Evolutionary conservation across 2,797 vertebrate genomes (phyloP).

Genomic region (Chaenodraco wilsoni): DNA sequence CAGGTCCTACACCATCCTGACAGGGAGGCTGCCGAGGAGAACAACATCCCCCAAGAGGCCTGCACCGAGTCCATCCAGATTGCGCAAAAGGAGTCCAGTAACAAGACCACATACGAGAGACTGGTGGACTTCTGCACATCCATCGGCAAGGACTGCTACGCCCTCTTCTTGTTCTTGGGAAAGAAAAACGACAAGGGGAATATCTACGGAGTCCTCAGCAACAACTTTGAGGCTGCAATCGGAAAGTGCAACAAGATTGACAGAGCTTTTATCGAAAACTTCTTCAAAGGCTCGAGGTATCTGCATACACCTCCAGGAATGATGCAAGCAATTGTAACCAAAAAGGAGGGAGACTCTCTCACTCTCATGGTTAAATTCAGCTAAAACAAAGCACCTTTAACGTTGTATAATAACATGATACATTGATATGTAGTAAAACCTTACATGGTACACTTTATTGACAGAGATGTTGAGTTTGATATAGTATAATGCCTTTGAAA

Average conservation of each 20-base stretch:
- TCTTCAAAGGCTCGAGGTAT: constrained; percentile 78
- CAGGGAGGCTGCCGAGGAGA: constrained; percentile 30
- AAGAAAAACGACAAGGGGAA: constrained; percentile 69
- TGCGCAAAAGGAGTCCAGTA: constrained; percentile 65
- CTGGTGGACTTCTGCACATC: constrained; percentile 83
- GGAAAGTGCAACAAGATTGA: constrained; percentile 76
- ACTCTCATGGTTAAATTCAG: constrained; percentile 83
- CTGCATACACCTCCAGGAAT: constrained; percentile 78
- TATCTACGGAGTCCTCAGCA: constrained; percentile 83
- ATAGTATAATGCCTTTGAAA: background rate
- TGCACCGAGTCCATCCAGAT: constrained; percentile 69
- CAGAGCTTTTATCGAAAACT: constrained; percentile 76
- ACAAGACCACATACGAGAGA: constrained; percentile 69
- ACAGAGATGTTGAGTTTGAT: background rate
- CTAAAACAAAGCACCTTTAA: constrained; percentile 48
- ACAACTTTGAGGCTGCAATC: constrained; percentile 77
- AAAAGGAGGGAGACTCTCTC: constrained; percentile 65
- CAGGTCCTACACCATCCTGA: constrained; percentile 74
- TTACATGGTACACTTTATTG: background rate
- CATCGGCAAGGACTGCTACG: constrained; percentile 82
- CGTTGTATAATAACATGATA: background rate
- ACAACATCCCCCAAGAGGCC: background rate
- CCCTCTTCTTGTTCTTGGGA: constrained; percentile 84
- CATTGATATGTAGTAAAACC: background rate
- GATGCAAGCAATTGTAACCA: constrained; percentile 75